These are phyloP conservation scores for Rhingia campestris DNA, from an alignment of 2,888 invertebrate genomes.

Conservation along the genomic window DNA sequence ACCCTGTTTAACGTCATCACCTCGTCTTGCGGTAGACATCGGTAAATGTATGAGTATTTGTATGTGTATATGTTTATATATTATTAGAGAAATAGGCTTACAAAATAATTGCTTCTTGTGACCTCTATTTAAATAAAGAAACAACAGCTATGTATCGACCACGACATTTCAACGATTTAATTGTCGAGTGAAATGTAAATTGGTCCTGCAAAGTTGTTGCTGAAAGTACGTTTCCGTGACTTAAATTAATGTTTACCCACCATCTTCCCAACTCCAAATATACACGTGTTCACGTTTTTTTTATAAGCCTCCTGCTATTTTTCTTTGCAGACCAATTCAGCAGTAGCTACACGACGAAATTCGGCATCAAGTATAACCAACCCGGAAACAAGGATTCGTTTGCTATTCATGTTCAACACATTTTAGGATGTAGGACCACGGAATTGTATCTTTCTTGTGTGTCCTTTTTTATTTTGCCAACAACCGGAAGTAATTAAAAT, in stretches of 20 bases:
- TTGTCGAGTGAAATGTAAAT: slow-evolving; percentile 36
- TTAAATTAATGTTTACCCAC: slow-evolving; percentile 41
- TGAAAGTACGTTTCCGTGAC: slow-evolving; percentile 35
- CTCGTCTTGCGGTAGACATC: no score
- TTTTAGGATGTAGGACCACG: slow-evolving; percentile 53
- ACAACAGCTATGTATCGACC: slow-evolving; percentile 22
- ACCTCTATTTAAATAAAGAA: slow-evolving; percentile 43
- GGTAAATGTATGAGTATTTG: no score
- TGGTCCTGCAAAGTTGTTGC: slow-evolving; percentile 14
- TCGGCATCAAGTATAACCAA: slow-evolving; percentile 13
- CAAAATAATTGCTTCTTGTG: slow-evolving; percentile 31
- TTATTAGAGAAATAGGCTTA: not conserved
- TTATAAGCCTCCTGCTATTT: slow-evolving; percentile 1
- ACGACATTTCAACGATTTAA: slow-evolving; percentile 43
- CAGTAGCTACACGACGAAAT: not conserved
- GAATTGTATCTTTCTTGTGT: slow-evolving; percentile 47
- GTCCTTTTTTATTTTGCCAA: slow-evolving; percentile 53
- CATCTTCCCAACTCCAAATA: not conserved
- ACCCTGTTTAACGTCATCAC: no score
- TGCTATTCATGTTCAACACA: slow-evolving; percentile 39
- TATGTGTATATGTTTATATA: no score
- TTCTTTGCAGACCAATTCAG: slow-evolving; percentile 36
- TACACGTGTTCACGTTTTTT: slow-evolving; percentile 4
- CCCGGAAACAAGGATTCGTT: slow-evolving; percentile 39
- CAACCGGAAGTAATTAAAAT: slow-evolving; percentile 64